Conservation (phyloP, 2,113 vertebrate species). For the Antechinus stuartii region DNA sequence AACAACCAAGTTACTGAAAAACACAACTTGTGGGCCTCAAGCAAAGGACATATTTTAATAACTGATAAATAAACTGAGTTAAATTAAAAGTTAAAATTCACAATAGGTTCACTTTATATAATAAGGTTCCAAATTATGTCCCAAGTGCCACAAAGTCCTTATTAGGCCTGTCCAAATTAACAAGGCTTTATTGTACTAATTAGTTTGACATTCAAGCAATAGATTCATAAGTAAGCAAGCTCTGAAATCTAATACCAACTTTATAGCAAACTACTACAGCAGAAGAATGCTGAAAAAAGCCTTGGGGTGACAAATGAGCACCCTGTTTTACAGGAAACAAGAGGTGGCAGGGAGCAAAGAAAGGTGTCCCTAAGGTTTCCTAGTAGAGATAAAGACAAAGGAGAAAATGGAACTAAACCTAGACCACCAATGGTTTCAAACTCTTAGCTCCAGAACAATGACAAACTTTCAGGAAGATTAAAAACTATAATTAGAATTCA, state of each 20-base stretch:
- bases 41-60: conserved; percentile 35
- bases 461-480: background rate
- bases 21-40: background rate
- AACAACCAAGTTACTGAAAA: conserved; percentile 10
- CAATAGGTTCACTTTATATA: conserved; percentile 30
- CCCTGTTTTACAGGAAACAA: background rate
- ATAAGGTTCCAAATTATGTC: background rate
- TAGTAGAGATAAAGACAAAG: conserved; percentile 16
- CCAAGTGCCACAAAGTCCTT: conserved; percentile 30
- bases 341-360: conserved; percentile 7
- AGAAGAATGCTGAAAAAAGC: background rate
- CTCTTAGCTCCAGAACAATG: conserved; percentile 38
- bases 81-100: conserved; percentile 38
- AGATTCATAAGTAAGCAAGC: conserved; percentile 40
- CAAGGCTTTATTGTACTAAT: conserved; percentile 28
- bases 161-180: background rate
- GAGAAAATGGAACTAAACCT: conserved; percentile 39
- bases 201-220: conserved; percentile 29
- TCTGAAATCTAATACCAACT: conserved; percentile 33
- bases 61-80: background rate
- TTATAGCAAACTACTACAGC: background rate
- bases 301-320: background rate
- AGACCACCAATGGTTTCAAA: conserved; percentile 40
- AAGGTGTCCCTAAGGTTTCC: background rate
- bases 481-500: background rate